Percentiles rank a stretch among this genome's conserved stretches.
These are phyloP conservation scores for Xerus inauris DNA, from an alignment of 2,113 vertebrate genomes.

Conservation along the genomic window DNA sequence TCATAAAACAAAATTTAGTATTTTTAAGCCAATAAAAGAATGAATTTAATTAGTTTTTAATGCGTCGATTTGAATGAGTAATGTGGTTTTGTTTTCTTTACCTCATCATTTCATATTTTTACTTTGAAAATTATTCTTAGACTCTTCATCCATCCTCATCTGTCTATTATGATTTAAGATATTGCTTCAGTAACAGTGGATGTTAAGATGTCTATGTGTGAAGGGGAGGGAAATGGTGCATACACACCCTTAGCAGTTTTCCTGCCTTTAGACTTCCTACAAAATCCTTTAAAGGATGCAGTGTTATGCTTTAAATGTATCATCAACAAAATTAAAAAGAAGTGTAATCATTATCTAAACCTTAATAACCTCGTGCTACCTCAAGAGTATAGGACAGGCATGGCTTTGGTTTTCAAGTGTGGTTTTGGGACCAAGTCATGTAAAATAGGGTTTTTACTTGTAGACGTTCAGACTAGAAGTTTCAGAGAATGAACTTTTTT, in stretches of 20 bases:
- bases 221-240: not conserved
- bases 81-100: not conserved
- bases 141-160: not conserved
- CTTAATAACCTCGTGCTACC: not conserved
- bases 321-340: not conserved
- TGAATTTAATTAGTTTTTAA: not conserved
- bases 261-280: not conserved
- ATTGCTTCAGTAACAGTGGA: not conserved
- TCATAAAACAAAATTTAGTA: not conserved
- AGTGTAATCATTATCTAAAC: not conserved
- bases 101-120: conserved; percentile 27
- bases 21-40: not conserved
- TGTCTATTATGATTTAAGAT: not conserved
- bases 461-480: conserved; percentile 1
- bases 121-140: conserved; percentile 38
- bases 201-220: not conserved
- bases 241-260: not conserved
- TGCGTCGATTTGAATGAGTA: not conserved
- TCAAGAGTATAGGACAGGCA: not conserved
- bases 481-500: conserved; percentile 43
- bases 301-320: conserved; percentile 5
- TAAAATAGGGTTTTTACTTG: not conserved
- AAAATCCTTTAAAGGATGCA: not conserved
- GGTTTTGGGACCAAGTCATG: not conserved
- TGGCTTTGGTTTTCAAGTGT: not conserved